Percentiles rank a stretch among this genome's conserved stretches.
Evolutionary conservation across 1,140 invertebrate genomes (phyloP).

Genomic region (Papilio machaon): DNA sequence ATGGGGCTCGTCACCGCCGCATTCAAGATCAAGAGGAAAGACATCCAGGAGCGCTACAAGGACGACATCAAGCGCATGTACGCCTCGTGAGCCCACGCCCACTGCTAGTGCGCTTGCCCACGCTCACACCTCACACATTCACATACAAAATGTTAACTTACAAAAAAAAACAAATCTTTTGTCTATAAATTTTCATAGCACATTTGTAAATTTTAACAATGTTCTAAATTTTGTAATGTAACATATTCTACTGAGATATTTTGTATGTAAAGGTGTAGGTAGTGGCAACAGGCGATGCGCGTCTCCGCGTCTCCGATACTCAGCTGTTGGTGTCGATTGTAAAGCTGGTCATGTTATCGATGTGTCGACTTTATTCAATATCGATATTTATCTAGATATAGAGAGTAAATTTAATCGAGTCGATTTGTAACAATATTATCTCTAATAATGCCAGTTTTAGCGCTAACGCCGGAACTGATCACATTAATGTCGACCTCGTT

Average conservation of each 20-base stretch:
- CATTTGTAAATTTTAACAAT: neutral
- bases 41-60: constrained; percentile 96
- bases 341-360: neutral
- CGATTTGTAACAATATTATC: neutral
- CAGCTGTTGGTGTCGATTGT: too few relatives aligned
- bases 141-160: too few relatives aligned
- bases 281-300: neutral
- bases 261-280: neutral
- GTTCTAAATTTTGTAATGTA: neutral
- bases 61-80: constrained; percentile 96
- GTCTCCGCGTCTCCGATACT: too few relatives aligned
- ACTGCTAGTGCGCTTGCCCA: neutral
- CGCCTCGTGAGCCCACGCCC: constrained; percentile 87
- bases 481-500: neutral
- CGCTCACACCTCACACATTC: neutral
- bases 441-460: neutral
- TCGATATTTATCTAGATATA: constrained; percentile 5
- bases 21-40: constrained; percentile 97
- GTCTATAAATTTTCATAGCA: neutral
- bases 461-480: neutral
- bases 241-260: neutral
- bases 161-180: neutral
- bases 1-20: constrained; percentile 98
- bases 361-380: constrained; percentile 1
- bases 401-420: constrained; percentile 11